phyloP scores from a whole-genome alignment of 2,113 vertebrate genomes.

The Eurypyga helias region DNA sequence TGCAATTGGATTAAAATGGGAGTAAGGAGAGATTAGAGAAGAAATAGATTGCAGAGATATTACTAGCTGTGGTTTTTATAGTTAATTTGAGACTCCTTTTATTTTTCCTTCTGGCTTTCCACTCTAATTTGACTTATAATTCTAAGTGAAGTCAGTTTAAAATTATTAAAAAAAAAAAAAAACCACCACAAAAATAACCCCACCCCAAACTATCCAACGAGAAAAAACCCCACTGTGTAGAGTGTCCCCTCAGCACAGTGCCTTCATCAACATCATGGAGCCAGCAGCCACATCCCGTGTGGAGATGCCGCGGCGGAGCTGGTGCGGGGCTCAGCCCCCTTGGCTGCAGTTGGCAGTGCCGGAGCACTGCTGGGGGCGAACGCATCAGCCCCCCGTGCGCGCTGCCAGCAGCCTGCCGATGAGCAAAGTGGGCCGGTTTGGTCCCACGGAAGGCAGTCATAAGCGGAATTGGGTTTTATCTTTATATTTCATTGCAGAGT shows the following conservation, averaged over 20 bases:
- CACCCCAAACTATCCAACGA: background rate
- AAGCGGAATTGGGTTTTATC: background rate
- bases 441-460: background rate
- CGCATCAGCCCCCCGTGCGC: fast-evolving
- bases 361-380: background rate
- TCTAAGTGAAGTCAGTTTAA: conserved; percentile 41
- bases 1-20: conserved; percentile 38
- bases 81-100: conserved; percentile 39
- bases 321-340: background rate
- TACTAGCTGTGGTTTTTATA: conserved; percentile 14
- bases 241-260: background rate
- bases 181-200: background rate
- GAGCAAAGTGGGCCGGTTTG: background rate
- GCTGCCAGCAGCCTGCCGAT: background rate
- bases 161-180: background rate
- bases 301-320: background rate
- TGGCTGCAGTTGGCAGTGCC: background rate
- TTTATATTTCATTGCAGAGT: background rate
- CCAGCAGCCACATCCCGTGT: background rate
- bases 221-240: background rate
- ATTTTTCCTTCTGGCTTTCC: conserved; percentile 55
- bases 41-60: conserved; percentile 17
- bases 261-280: background rate
- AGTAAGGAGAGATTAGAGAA: conserved; percentile 26
- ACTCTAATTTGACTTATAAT: conserved; percentile 43